Conservation (phyloP, 1,140 invertebrate genomes). For the Venturia canescens region DNA sequence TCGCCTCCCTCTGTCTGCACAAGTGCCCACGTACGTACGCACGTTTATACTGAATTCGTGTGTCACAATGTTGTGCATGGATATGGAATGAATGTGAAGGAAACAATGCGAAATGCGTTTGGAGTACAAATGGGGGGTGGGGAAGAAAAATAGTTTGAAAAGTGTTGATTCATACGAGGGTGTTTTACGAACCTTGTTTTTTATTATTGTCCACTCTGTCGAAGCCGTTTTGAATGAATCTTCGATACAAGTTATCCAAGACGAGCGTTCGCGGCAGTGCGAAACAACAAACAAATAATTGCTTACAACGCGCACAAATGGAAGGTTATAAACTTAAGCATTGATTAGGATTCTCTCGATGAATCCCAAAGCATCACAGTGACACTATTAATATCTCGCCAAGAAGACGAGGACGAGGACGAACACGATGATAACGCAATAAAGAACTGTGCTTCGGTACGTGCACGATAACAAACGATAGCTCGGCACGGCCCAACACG, state of each 20-base stretch:
- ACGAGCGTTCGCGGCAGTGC: background rate
- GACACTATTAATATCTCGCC: conserved; percentile 47
- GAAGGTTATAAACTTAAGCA: conserved; percentile 10
- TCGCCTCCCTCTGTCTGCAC: conserved; percentile 20
- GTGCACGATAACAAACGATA: conserved; percentile 34
- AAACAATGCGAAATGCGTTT: background rate
- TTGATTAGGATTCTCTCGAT: conserved; percentile 67
- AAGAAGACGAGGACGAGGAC: conserved; percentile 22
- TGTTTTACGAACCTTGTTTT: conserved; percentile 29
- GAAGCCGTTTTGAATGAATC: conserved; percentile 31
- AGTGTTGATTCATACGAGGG: background rate
- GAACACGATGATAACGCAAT: conserved; percentile 18
- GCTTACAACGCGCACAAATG: background rate
- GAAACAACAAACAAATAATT: conserved; percentile 34
- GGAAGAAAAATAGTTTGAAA: background rate
- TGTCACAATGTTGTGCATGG: background rate
- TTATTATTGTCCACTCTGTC: conserved; percentile 40
- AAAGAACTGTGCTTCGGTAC: conserved; percentile 36
- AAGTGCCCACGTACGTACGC: background rate
- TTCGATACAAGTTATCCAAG: conserved; percentile 9
- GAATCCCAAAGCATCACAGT: conserved; percentile 64
- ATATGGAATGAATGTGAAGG: background rate
- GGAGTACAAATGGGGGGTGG: too few relatives aligned
- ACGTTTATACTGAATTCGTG: background rate
- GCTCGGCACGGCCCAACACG: conserved; percentile 53